Evolutionary conservation across 2,888 invertebrate genomes (phyloP), one percentile per base, ranked within the genome.

Genomic region (Tiliacea citrago): DNA sequence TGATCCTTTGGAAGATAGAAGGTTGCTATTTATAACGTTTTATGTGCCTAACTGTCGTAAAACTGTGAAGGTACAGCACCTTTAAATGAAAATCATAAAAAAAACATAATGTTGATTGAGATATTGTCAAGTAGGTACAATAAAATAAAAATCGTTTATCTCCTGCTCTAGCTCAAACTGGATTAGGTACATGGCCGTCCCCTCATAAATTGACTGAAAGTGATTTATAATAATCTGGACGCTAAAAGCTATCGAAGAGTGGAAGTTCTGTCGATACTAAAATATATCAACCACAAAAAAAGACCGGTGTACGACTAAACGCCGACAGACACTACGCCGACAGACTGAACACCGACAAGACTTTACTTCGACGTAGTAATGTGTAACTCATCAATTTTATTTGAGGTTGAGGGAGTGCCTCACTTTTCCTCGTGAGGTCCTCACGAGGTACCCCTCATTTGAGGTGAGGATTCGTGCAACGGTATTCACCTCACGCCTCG

Each of bases 201-300:
- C 16, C 42, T 51, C 29, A 24, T 67, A 67, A 51, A 51, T 73
- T 47, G 39, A 24, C 45, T 58, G 7, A 75, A 60, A 68, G 35
- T 61, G 35, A 60, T 68, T 70, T 39, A 5, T 57, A 62, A 55
- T 77, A 57, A 70, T 63, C 35, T 62, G 60, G 35, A 57, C 51
- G 35, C 71, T 77, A 29, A 72, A 78, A 61, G 29, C 55, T 10
- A 47, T 60, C n/a, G 24, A 49, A 53, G 5, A 55, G 29, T 57
- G n/a, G 51, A 70, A 13, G 29, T 24, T 65, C 39, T 47, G 16
- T 35, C 16, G 16, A 13, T n/a, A 72, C 53, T 39, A 66, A 55
- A 77, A 65, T 53, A 61, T 60, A 10, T 66, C n/a, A 42, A 21
- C 16, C 10, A 58, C 55, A 47, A 29, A 49, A 49, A 6, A n/a